Base-by-base conservation (phyloP, 1,140 invertebrate genomes). In the Papilio helenus region DNA sequence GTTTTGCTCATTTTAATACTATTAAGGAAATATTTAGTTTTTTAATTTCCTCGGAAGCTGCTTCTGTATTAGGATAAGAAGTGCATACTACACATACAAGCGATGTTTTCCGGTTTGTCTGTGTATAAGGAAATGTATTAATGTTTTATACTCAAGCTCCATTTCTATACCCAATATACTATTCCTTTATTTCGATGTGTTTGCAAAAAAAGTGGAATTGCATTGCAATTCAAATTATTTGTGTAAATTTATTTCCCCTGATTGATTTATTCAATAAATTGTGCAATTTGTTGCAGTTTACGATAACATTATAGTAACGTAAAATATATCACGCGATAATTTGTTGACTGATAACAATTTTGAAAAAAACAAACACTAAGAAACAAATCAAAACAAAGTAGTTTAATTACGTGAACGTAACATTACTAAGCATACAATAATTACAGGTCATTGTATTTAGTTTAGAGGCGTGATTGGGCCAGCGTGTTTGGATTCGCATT, bases 401-500 rank as follows among this genome's bases (percentile, higher is more conserved):
- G 7, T 46, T 8, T 44, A 44, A 46, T 0, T 46, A 12, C 61
- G 61, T 29, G 61, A 29, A 26, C 10, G 12, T 26, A 29, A 16
- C 61, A 68, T 68, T 34, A 68, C 3, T 68, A 68, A 68, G 61
- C 34, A 26, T 26, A 39, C n/a, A 55, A 65, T 76, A 72, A 51
- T 26, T 23, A 72, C 61, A 74, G 79, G 76, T 82, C 79, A 84
- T 88, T 84, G 82, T 81, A 82, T 78, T 85, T 79, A 84, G 80
- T 86, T 85, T 84, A 81, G 80, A 84, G 79, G 55, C 51, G 79
- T 84, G 76, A 85, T 88, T 86, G 85, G 79, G 79, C 74, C 74
- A 84, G 81, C 82, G 81, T 81, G 86, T 86, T 87, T 83, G 88
- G 76, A 86, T 89, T 93, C 88, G 82, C 89, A 86, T 89, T 93